Base-by-base conservation (phyloP, 2,888 invertebrate species). In the Oscheius onirici region DNA sequence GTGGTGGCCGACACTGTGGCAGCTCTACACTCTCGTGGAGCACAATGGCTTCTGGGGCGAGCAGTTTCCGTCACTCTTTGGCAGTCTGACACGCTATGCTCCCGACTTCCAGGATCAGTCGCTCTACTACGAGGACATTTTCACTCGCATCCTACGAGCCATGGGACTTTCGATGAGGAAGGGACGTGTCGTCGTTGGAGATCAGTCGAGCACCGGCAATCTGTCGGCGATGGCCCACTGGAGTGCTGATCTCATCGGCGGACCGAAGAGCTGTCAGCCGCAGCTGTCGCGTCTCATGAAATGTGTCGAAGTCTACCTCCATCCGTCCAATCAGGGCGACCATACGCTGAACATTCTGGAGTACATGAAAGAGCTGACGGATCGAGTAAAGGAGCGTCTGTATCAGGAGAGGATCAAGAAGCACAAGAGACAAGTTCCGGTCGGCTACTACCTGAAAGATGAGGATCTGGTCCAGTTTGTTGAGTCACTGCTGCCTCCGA, bases 1-100 rank as follows among this genome's bases (percentile, higher is more conserved):
- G 13, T 80, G 78, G 75, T 69, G 77, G 60, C 61, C 73, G 3
- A 60, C 67, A 28, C 43, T 78, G 15, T 80, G 78, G 77, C 49
- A 71, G n/a, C 41, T 78, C 28, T 80, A 74, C 58, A 54, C 71
- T 41, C 61, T 49, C 15, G 73, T 71, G 11, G 78, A 80, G 46
- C 75, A 77, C 73, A 73, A 73, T 24, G 57, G 71, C 8, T 49
- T 34, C 41, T 77, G 79, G 76, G 72, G 73, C 2, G 63, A 68
- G 13, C 5, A 63, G 3, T 55, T 70, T 11, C 54, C 74, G 2
- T 65, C 69, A n/a, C 54, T 67, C 8, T 73, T 79, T 28, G 17
- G 69, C 10, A 63, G 61, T 69, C 15, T 67, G 15, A 6, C 41
- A 13, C 44, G 34, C 10, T 54, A 10, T 22, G 61, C 69, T 1